Conservation (phyloP, 1,140 invertebrate genomes). For the Caenorhabditis briggsae region DNA sequence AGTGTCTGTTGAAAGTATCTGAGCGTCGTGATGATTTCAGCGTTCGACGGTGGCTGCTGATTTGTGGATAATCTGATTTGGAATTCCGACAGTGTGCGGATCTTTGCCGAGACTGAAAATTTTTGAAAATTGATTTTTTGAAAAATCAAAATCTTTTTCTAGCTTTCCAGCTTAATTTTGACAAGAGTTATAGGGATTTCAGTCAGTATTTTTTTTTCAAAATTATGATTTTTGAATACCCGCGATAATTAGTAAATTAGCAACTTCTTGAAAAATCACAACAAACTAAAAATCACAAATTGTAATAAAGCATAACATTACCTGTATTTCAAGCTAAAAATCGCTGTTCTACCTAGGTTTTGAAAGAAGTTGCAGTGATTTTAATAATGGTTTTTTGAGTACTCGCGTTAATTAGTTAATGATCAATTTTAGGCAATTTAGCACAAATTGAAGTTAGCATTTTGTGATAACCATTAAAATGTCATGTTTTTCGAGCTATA, state of each 20-base stretch:
- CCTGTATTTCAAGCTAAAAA: background rate
- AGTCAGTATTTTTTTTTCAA: too few relatives aligned
- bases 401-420: background rate
- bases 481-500: background rate
- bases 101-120: slow-evolving; percentile 91
- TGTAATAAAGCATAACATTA: too few relatives aligned
- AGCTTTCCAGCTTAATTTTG: too few relatives aligned
- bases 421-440: background rate
- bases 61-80: slow-evolving; percentile 92
- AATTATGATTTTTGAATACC: too few relatives aligned
- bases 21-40: slow-evolving; percentile 95
- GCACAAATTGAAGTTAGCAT: too few relatives aligned
- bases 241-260: too few relatives aligned
- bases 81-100: slow-evolving; percentile 94
- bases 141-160: too few relatives aligned
- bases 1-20: slow-evolving; percentile 98
- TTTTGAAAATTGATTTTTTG: background rate
- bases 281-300: too few relatives aligned
- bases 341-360: background rate
- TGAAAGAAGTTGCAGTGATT: background rate
- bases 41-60: slow-evolving; percentile 90
- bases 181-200: too few relatives aligned
- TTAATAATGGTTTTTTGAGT: too few relatives aligned
- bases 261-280: too few relatives aligned
- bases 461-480: too few relatives aligned